A percentile compares a stretch with the other conserved stretches of the same genome.
Evolutionary conservation across 2,797 vertebrate species (phyloP).

Genomic region (Tapirus indicus): DNA sequence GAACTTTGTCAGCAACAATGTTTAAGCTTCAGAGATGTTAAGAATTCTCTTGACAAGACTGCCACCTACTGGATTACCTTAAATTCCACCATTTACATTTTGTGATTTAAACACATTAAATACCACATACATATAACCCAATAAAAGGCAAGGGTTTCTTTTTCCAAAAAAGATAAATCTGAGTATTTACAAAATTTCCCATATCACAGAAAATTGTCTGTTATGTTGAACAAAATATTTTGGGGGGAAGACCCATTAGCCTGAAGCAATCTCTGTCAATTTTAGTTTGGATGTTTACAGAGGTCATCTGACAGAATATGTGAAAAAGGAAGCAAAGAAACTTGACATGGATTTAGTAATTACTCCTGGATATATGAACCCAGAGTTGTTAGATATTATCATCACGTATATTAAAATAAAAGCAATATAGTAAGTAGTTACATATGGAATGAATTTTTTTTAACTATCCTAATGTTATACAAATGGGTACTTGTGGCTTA

Average conservation of each 20-base stretch:
- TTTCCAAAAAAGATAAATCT: background rate
- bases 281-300: background rate
- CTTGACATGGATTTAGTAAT: conserved; percentile 45
- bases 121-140: conserved; percentile 11
- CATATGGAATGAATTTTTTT: background rate
- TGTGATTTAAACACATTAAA: conserved; percentile 56
- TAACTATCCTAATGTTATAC: background rate
- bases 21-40: background rate
- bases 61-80: conserved; percentile 86
- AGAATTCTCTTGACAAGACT: conserved; percentile 81
- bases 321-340: conserved; percentile 30
- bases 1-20: background rate
- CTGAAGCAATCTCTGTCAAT: conserved; percentile 47
- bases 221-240: background rate
- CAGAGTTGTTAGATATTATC: background rate
- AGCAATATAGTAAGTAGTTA: background rate
- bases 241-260: background rate
- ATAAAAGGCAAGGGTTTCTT: conserved; percentile 41
- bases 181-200: conserved; percentile 41
- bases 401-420: conserved; percentile 43
- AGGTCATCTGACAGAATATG: background rate
- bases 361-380: background rate
- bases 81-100: conserved; percentile 48
- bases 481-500: background rate
- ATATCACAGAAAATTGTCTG: conserved; percentile 8